A percentile compares a stretch with the other conserved stretches of the same genome.
Evolutionary conservation across 2,797 vertebrate species (phyloP).

Genomic region (Lagorchestes hirsutus): DNA sequence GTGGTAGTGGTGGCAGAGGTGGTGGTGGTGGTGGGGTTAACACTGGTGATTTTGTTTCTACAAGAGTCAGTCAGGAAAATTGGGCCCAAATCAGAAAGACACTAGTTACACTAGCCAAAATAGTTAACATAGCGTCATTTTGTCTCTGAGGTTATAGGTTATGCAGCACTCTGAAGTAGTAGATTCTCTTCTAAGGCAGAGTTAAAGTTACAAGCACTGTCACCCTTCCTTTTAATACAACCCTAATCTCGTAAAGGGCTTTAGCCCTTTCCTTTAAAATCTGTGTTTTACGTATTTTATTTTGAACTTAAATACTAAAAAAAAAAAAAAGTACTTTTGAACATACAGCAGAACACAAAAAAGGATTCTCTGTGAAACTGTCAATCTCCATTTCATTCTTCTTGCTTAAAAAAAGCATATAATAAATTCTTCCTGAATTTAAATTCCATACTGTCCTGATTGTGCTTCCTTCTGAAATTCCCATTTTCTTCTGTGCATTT

Average conservation of each 20-base stretch:
- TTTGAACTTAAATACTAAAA: constrained; percentile 31
- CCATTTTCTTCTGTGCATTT: background rate
- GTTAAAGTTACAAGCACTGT: background rate
- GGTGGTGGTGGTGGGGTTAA: background rate
- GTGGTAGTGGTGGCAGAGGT: background rate
- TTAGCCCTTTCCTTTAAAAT: constrained; percentile 34
- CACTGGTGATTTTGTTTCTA: background rate
- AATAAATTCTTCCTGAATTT: background rate
- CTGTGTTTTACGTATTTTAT: constrained; percentile 36
- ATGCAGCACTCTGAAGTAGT: background rate
- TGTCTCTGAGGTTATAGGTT: background rate
- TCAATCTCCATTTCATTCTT: background rate
- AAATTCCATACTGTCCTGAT: background rate
- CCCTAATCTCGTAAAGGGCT: background rate
- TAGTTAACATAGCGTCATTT: background rate
- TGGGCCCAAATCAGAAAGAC: background rate
- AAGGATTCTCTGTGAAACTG: background rate
- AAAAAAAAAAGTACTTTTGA: background rate
- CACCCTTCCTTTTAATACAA: background rate
- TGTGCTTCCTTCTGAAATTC: background rate
- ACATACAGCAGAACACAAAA: background rate
- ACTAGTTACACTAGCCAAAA: background rate
- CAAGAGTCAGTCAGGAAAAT: background rate
- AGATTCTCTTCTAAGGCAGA: background rate
- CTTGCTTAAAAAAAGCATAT: background rate